Evolutionary conservation across 2,888 invertebrate genomes (phyloP), one percentile per base, ranked within the genome.

Genomic region (Dromius quadrimaculatus): DNA sequence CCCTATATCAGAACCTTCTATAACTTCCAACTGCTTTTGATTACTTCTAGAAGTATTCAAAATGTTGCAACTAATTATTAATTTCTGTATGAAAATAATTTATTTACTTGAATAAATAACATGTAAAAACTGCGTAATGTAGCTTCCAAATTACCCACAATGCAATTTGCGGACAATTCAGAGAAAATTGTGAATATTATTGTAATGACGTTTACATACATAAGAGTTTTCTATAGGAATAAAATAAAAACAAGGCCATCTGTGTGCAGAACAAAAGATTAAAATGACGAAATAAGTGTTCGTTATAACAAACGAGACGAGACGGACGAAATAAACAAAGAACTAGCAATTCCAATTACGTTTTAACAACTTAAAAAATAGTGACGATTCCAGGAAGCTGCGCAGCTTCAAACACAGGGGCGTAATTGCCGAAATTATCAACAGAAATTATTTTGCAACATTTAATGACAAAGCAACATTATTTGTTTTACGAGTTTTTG

Each of bases 291-390:
- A 59, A 59, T 59, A 59, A 59, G 36, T 59, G 59, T 59, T 59
- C 36, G 59, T 59, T 59, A 59, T 59, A 59, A 34, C 36, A 59
- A 59, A 59, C 59, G 59, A 59, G 59, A 59, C 59, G 59, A 59
- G 20, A 59, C 59, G 59, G 28, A 59, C 36, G 20, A 13, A 36
- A 36, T 36, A 23, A 62, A 62, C 62, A 62, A 62, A 62, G 62
- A 62, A 23, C 41, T 38, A 41, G 38, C 41, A 23, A 62, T 62
- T 62, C 23, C 62, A 62, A 62, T 41, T 62, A 62, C 41, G 41
- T 41, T n/a, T 62, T 62, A 62, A 62, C 41, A 62, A 62, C 38
- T 23, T 62, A 41, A 23, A 62, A 59, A 62, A 62, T 13, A 41
- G 22, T 62, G 62, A 62, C 38, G 41, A 19, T 62, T 62, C 62